Conservation (phyloP, 2,888 invertebrate genomes). For the Hypomecis atomaria region DNA sequence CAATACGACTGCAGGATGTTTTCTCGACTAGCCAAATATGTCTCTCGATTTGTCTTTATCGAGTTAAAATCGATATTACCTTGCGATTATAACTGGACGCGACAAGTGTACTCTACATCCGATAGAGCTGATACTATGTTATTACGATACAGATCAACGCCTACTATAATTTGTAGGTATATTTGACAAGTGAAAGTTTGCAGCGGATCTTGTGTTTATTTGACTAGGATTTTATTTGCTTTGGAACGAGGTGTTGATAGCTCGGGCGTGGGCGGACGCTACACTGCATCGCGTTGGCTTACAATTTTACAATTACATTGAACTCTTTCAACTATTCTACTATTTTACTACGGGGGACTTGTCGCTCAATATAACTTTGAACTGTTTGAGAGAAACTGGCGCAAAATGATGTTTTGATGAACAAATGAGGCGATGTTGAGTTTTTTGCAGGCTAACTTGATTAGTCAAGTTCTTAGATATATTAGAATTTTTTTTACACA, state of each 20-base stretch:
- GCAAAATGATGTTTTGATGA: no score
- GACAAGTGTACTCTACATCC: slow-evolving; percentile 49
- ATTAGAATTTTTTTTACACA: no score
- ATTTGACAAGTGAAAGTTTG: slow-evolving; percentile 45
- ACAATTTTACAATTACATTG: no score
- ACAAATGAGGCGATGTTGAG: no score
- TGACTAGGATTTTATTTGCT: slow-evolving; percentile 13
- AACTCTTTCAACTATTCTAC: no score
- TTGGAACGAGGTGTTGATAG: background rate
- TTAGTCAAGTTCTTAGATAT: no score
- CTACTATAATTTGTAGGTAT: slow-evolving; percentile 42
- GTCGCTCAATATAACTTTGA: no score
- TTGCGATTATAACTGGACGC: slow-evolving; percentile 55
- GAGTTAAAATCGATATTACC: slow-evolving; percentile 43
- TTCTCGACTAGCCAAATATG: slow-evolving; percentile 40
- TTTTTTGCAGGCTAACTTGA: no score
- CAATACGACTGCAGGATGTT: slow-evolving; percentile 35
- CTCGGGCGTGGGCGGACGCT: no score
- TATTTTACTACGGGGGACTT: no score
- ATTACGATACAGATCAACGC: slow-evolving; percentile 33
- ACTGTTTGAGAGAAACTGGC: no score
- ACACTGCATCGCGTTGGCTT: no score
- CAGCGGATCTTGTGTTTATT: slow-evolving; percentile 31
- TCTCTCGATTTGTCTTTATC: slow-evolving; percentile 36
- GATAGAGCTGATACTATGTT: slow-evolving; percentile 29